Conservation (phyloP, 64 coral and sea anemone genomes). For the Actinia tenebrosa region DNA sequence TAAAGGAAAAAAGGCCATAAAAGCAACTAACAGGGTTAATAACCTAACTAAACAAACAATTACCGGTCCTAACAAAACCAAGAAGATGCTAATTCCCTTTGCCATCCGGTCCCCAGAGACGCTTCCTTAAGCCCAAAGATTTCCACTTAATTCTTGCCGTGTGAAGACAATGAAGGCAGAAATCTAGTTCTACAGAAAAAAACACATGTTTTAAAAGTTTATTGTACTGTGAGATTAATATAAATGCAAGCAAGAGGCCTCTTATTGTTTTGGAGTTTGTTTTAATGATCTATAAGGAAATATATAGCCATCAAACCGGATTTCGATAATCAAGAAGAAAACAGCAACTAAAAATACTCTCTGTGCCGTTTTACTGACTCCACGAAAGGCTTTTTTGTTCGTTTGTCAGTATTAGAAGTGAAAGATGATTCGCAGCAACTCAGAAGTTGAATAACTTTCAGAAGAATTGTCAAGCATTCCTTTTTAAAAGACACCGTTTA, state of each 20-base stretch:
- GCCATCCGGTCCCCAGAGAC: neutral
- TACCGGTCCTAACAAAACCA: neutral
- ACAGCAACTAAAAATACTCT: too few species aligned
- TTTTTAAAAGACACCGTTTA: too few species aligned
- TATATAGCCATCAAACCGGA: neutral
- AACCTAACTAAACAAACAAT: neutral
- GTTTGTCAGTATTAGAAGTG: too few species aligned
- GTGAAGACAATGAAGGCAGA: neutral
- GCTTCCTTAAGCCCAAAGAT: conserved; percentile 3
- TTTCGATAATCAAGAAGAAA: neutral
- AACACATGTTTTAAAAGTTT: neutral
- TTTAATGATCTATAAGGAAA: neutral
- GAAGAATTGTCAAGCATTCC: too few species aligned
- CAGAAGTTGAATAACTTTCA: too few species aligned
- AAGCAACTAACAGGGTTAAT: neutral
- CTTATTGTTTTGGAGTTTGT: neutral
- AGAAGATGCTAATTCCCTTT: neutral
- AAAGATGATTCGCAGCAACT: too few species aligned
- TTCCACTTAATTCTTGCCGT: neutral
- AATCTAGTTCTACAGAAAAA: neutral
- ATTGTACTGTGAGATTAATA: neutral
- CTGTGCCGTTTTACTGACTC: too few species aligned
- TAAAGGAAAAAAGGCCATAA: neutral
- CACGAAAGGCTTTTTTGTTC: too few species aligned
- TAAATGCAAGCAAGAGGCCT: neutral